phyloP scores from a whole-genome alignment of 2,797 vertebrate species.

The Liasis olivaceus region DNA sequence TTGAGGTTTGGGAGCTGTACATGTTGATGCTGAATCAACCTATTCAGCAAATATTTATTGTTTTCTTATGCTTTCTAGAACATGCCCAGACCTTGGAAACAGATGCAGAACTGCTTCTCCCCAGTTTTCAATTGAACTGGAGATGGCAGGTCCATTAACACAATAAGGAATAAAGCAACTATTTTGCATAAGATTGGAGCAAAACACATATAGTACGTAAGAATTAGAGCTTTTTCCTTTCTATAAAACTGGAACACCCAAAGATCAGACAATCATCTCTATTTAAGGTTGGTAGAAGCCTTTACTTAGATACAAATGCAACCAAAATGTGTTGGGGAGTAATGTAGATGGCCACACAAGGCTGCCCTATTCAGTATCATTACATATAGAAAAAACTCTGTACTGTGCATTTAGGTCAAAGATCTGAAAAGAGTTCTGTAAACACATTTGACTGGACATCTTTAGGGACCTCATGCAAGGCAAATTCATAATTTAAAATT shows the following conservation, averaged over 20 bases:
- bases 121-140: not conserved
- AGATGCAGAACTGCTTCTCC: not conserved
- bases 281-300: too few relatives aligned
- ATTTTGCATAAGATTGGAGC: not conserved
- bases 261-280: not conserved
- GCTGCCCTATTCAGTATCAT: too few relatives aligned
- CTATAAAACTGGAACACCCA: not conserved
- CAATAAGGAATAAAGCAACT: not conserved
- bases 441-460: too few relatives aligned
- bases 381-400: too few relatives aligned
- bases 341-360: too few relatives aligned
- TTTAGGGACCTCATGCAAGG: too few relatives aligned
- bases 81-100: not conserved
- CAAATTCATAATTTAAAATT: too few relatives aligned
- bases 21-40: not conserved
- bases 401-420: too few relatives aligned
- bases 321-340: too few relatives aligned
- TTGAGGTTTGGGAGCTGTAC: too few relatives aligned
- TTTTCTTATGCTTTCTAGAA: not conserved
- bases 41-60: not conserved
- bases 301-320: too few relatives aligned
- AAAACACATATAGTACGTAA: not conserved
- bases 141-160: not conserved
- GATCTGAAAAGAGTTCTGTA: too few relatives aligned
- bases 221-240: not conserved